These are phyloP conservation scores for Sceliomorpha sp. DNA, from an alignment of 2,888 invertebrate genomes.

Conservation along the genomic window DNA sequence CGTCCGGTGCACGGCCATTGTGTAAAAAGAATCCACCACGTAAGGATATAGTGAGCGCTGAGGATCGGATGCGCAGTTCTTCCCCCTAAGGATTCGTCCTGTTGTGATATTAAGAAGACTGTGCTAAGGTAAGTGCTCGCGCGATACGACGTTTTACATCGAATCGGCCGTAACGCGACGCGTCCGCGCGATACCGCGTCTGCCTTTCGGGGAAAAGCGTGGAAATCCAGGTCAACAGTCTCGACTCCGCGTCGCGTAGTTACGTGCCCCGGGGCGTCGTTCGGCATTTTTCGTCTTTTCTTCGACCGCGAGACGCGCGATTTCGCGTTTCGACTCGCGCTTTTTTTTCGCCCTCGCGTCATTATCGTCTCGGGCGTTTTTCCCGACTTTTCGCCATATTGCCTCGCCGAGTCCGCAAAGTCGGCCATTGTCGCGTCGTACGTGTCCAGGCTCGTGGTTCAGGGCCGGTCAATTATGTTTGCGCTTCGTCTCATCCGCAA, in stretches of 20 bases:
- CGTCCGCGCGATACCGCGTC: no score
- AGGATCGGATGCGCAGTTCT: constrained; percentile 76
- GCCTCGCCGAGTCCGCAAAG: constrained; percentile 69
- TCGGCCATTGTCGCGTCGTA: constrained; percentile 75
- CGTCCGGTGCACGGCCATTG: constrained; percentile 71
- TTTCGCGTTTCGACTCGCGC: no score
- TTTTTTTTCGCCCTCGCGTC: not conserved
- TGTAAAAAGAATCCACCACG: constrained; percentile 75
- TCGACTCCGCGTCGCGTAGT: constrained; percentile 11
- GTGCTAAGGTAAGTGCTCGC: constrained; percentile 78
- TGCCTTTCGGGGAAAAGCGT: constrained; percentile 8
- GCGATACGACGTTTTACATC: no score
- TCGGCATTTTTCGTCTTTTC: no score
- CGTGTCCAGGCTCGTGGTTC: constrained; percentile 61
- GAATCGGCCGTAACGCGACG: not conserved
- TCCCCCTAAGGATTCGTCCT: constrained; percentile 73
- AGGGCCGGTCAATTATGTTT: constrained; percentile 52
- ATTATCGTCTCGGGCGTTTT: constrained; percentile 60
- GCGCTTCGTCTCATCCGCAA: not conserved
- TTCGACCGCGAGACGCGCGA: no score
- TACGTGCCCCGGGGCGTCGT: no score
- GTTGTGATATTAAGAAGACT: constrained; percentile 78
- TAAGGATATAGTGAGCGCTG: constrained; percentile 75
- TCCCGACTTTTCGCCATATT: constrained; percentile 76
- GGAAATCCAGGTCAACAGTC: constrained; percentile 48